Conservation (phyloP, 92 coral and sea anemone genomes). For the Zoanthus gigantus region DNA sequence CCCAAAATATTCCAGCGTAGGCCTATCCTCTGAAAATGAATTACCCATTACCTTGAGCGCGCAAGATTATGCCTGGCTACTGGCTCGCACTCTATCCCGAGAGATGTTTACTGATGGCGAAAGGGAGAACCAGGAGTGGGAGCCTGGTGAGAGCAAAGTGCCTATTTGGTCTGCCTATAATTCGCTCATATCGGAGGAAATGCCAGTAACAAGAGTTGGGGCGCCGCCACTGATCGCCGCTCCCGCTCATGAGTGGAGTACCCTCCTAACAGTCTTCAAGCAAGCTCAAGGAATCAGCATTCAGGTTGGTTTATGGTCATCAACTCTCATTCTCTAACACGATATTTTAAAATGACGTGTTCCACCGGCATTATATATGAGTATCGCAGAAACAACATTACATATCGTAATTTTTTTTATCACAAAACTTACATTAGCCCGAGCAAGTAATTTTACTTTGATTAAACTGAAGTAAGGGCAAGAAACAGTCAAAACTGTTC, state of each 20-base stretch:
- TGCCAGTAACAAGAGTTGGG: conserved; percentile 61
- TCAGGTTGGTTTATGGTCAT: conserved; percentile 49
- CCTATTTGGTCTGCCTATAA: conserved; percentile 80
- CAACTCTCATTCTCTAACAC: not conserved
- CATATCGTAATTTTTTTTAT: too few species aligned
- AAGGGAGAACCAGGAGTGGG: conserved; percentile 43
- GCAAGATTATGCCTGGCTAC: conserved; percentile 70
- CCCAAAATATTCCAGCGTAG: conserved; percentile 50
- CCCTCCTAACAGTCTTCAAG: conserved; percentile 66
- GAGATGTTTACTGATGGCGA: conserved; percentile 25
- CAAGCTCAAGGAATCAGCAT: conserved; percentile 66
- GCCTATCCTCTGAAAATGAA: conserved; percentile 37
- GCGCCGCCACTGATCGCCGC: conserved; percentile 70
- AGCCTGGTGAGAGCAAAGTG: conserved; percentile 48
- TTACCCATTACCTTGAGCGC: conserved; percentile 30
- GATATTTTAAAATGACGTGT: not conserved
- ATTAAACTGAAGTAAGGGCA: too few species aligned
- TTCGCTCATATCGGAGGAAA: conserved; percentile 52
- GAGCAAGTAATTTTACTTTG: too few species aligned
- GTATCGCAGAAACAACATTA: not conserved
- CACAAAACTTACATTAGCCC: too few species aligned
- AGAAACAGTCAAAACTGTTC: too few species aligned
- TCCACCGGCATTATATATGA: not conserved
- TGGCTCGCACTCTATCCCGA: conserved; percentile 64
- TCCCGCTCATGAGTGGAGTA: conserved; percentile 74